Evolutionary conservation across 2,888 invertebrate genomes (phyloP).

Genomic region (Watsonalla cultraria): DNA sequence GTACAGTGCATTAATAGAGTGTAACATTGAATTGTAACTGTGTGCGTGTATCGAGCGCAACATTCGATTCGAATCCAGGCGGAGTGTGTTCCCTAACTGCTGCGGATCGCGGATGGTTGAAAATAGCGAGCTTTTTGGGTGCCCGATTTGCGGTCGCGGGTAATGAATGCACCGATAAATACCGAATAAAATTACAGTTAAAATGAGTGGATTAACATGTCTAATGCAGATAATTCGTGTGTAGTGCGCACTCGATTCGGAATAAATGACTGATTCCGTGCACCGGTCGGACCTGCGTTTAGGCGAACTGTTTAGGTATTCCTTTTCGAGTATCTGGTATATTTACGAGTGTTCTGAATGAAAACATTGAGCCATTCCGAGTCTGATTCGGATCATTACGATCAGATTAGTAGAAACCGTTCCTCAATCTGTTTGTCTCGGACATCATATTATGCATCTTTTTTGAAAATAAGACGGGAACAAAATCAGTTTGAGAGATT

Average conservation of each 20-base stretch:
- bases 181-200: slow-evolving; percentile 79
- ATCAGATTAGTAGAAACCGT: too few species aligned
- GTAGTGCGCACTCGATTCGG: slow-evolving; percentile 60
- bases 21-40: background rate
- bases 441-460: too few species aligned
- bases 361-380: too few species aligned
- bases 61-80: background rate
- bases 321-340: slow-evolving; percentile 9
- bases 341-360: background rate
- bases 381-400: too few species aligned
- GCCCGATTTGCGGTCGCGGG: slow-evolving; percentile 73
- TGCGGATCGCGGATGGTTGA: slow-evolving; percentile 43
- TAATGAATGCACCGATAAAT: slow-evolving; percentile 79
- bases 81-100: slow-evolving; percentile 27
- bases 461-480: too few species aligned
- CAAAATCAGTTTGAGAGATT: too few species aligned
- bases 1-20: too few species aligned
- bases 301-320: slow-evolving; percentile 14
- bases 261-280: slow-evolving; percentile 67
- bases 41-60: slow-evolving; percentile 11
- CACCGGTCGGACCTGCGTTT: slow-evolving; percentile 15
- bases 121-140: slow-evolving; percentile 76
- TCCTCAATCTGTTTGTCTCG: too few species aligned
- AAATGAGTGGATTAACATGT: slow-evolving; percentile 79
- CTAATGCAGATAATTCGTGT: slow-evolving; percentile 77